Evolutionary conservation across 2,797 vertebrate genomes (phyloP).

Genomic region (Argyrosomus regius): DNA sequence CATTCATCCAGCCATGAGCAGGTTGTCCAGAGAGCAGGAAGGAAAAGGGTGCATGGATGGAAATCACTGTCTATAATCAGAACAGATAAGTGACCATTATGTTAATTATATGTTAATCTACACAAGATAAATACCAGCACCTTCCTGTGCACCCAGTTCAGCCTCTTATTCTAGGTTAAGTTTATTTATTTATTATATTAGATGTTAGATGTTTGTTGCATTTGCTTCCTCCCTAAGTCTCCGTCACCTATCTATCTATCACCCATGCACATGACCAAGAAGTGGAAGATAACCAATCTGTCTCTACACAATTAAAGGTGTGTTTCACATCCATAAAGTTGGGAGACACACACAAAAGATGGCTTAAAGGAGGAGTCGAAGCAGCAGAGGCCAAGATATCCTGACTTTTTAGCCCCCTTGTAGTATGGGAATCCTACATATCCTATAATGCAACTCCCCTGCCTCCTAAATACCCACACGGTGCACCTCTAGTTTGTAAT

Average conservation of each 20-base stretch:
- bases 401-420: background rate
- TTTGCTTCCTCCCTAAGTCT: no score
- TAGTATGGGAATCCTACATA: background rate
- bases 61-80: constrained; percentile 1
- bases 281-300: no score
- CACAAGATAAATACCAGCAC: background rate
- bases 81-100: background rate
- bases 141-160: background rate
- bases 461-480: background rate
- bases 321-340: background rate
- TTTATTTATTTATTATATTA: no score
- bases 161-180: background rate
- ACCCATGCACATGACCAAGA: no score
- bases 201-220: no score
- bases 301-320: background rate
- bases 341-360: background rate
- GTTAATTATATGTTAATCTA: background rate
- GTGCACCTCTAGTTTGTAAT: background rate
- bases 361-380: background rate
- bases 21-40: background rate
- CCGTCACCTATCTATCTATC: background rate
- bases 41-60: background rate
- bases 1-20: background rate
- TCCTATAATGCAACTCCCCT: background rate
- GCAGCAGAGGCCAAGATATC: background rate